Evolutionary conservation across 2,888 invertebrate genomes (phyloP), one percentile per base, ranked within the genome.

Genomic region (Ochlodes sylvanus): DNA sequence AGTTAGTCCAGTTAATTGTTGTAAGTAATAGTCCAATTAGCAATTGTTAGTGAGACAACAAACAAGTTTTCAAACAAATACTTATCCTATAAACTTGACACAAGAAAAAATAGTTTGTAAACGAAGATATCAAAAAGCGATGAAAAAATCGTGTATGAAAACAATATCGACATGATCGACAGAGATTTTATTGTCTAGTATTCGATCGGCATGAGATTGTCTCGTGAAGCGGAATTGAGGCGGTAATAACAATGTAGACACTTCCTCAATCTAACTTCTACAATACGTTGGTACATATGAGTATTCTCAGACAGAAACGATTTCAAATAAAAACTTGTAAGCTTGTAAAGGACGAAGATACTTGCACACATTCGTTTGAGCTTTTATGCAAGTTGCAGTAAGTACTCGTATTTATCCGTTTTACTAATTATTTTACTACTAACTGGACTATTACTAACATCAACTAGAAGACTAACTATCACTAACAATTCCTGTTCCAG

Each of bases 181-280:
- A 38, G 75, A 83, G 80, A 84, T 89, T 88, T 88, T 88, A 89
- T 85, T 86, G 85, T 81, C 79, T 44, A 67, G 19, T 80, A 82
- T 82, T 81, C 84, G 83, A 88, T 87, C 79, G 85, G 81, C 82
- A 80, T 77, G 86, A 89, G 87, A 90, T 90, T 90, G 87, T 90
- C 89, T 84, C 85, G 81, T 81, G 79, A 83, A 77, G 79, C 77
- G 79, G 86, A 84, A 88, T 87, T 85, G 87, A 84, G 83, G 78
- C 87, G 89, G 89, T 91, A 90, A 91, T 91, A 92, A 90, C 89
- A 88, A 90, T 89, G 89, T 89, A 89, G 86, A 86, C 89, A 88
- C 87, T 89, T 90, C 89, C 88, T 88, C 89, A 89, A 90, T 89
- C 84, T 85, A 85, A 88, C 87, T 89, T 88, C 87, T 88, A 85